phyloP scores from a whole-genome alignment of 2,113 vertebrate genomes.

The Channa maculata region DNA sequence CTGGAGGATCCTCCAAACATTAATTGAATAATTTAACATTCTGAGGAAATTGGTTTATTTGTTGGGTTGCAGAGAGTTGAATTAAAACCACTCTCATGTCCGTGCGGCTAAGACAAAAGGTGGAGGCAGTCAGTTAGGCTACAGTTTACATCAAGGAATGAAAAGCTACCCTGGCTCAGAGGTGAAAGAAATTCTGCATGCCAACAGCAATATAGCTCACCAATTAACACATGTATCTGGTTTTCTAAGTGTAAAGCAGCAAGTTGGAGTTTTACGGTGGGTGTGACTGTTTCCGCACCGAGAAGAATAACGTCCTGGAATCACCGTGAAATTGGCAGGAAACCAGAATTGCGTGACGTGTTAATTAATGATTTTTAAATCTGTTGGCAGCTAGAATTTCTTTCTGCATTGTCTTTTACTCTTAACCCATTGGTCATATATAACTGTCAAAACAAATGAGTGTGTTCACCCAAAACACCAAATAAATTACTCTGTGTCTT shows the following conservation, averaged over 20 bases:
- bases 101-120: background rate
- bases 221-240: background rate
- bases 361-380: background rate
- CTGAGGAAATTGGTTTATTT: background rate
- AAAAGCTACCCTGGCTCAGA: background rate
- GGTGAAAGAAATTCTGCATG: background rate
- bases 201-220: background rate
- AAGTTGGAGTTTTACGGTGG: too few species aligned
- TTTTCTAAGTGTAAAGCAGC: background rate
- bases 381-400: background rate
- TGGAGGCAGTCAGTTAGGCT: background rate
- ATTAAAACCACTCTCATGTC: too few species aligned
- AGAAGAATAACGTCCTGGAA: too few species aligned
- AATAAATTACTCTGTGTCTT: too few species aligned
- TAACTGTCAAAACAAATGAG: too few species aligned
- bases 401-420: background rate
- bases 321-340: background rate
- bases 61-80: too few species aligned
- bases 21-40: background rate
- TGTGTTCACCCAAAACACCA: too few species aligned
- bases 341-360: background rate
- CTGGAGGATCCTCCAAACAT: slow-evolving; percentile 3
- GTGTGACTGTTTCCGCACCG: too few species aligned
- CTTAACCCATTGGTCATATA: too few species aligned
- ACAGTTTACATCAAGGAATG: background rate